Evolutionary conservation across 2,888 invertebrate species (phyloP).

Genomic region (Pseudanteris insignis): DNA sequence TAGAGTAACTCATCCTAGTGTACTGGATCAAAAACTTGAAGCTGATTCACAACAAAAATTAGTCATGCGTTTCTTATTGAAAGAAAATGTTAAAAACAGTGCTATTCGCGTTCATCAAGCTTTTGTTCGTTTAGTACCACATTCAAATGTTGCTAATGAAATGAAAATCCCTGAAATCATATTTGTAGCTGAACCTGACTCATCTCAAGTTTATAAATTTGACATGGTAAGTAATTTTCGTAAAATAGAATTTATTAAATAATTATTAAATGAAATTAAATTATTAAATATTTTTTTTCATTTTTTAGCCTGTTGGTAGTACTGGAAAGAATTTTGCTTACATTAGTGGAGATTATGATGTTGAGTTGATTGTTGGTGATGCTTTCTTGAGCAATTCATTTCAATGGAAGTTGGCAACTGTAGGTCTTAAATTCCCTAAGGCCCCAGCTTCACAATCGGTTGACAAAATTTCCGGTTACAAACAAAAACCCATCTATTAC

Average conservation of each 20-base stretch:
- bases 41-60: constrained; percentile 93
- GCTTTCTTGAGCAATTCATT: constrained; percentile 88
- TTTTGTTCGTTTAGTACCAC: constrained; percentile 81
- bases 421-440: constrained; percentile 76
- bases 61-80: constrained; percentile 80
- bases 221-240: constrained; percentile 83
- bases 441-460: constrained; percentile 50
- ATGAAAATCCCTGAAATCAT: constrained; percentile 83
- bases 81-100: constrained; percentile 75
- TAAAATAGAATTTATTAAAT: background rate
- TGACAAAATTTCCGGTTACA: constrained; percentile 56
- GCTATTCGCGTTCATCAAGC: constrained; percentile 85
- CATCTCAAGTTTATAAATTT: constrained; percentile 82
- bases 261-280: too few relatives aligned
- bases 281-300: constrained; percentile 5
- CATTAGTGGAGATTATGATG: constrained; percentile 80
- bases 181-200: constrained; percentile 91
- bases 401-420: constrained; percentile 84
- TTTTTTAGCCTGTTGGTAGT: constrained; percentile 77
- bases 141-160: constrained; percentile 50
- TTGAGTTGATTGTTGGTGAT: constrained; percentile 91
- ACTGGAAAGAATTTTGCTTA: constrained; percentile 82
- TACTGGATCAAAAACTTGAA: constrained; percentile 75
- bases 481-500: constrained; percentile 62
- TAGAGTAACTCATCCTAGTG: constrained; percentile 78